Base-by-base conservation (phyloP, 2,113 vertebrate species). In the Dipodomys stephensi region DNA sequence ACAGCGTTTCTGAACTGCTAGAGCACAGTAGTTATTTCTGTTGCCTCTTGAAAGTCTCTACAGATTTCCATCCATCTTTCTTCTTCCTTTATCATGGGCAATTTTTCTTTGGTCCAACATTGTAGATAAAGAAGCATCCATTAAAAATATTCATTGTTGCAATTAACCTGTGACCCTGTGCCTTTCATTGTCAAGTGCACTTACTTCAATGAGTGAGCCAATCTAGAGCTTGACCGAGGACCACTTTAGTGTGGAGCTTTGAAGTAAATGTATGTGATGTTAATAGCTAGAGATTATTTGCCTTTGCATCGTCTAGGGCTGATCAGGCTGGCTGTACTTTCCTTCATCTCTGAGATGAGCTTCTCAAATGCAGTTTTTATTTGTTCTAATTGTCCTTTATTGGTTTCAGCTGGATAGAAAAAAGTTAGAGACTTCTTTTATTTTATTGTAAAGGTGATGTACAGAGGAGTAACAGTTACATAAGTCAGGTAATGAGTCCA, bases 191-290 rank as follows among this genome's bases (percentile, higher is more conserved):
- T 87, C 39, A 76, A 46, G 18, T 93, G 39, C 39, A 71, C 28
- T 90, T 88, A 89, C 53, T 82, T 84, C 44, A 85, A 30, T 49
- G 15, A 89, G 53, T 4, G 23, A 88, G 74, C 19, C 65, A 72
- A 83, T 71, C 62, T 62, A 49, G 82, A 79, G 11, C 25, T 89
- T 92, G 69, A 89, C n/a, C 4, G 35, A 88, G 23, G 7, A 87
- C 69, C n/a, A 87, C 8, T 74, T 69, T 96, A 94, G 49, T 87
- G 49, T 87, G 35, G 30, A 88, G 2, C 76, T 96, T 87, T 95
- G 88, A 97, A 93, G 79, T 94, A 62, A 92, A 74, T 92, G 5
- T 39, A 9, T 90, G 8, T 89, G 46, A 84, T 95, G 81, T 93
- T 93, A 88, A 90, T 93, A 71, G 74, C 49, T 64, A 32, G 18